A percentile compares a stretch with the other conserved stretches of the same genome.
Conservation (phyloP, 2,888 invertebrate species). For the Andrena hattorfiana region DNA sequence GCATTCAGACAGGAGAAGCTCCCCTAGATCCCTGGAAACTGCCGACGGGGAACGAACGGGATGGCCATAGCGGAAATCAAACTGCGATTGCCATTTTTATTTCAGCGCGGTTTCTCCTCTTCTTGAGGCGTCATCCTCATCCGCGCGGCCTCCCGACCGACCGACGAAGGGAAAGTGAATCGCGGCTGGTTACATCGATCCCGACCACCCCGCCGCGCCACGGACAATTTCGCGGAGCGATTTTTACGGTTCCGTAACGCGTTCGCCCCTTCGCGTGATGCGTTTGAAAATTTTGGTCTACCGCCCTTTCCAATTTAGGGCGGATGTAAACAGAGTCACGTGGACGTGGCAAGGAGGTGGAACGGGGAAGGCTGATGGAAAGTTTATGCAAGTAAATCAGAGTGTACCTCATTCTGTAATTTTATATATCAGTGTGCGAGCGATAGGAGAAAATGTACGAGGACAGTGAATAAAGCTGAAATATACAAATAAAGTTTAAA, state of each 20-base stretch:
- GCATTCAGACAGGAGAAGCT: slow-evolving; percentile 74
- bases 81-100: slow-evolving; percentile 83
- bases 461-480: not conserved
- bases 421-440: too few relatives aligned
- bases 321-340: too few relatives aligned
- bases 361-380: too few relatives aligned
- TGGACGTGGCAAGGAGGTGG: too few relatives aligned
- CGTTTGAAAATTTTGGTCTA: not conserved
- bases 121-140: slow-evolving; percentile 60
- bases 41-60: slow-evolving; percentile 61
- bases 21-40: slow-evolving; percentile 46
- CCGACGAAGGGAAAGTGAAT: slow-evolving; percentile 31
- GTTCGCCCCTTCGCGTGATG: not conserved
- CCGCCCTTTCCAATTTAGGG: too few relatives aligned
- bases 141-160: slow-evolving; percentile 27
- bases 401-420: too few relatives aligned
- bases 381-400: too few relatives aligned
- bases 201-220: not conserved
- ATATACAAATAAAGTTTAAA: not conserved
- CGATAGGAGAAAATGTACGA: not conserved
- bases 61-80: slow-evolving; percentile 75
- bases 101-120: slow-evolving; percentile 69
- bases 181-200: not conserved
- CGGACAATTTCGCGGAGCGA: not conserved
- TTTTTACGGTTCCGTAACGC: not conserved